These are phyloP conservation scores for Lasioglossum morio DNA, from an alignment of 2,888 invertebrate species.

Conservation along the genomic window DNA sequence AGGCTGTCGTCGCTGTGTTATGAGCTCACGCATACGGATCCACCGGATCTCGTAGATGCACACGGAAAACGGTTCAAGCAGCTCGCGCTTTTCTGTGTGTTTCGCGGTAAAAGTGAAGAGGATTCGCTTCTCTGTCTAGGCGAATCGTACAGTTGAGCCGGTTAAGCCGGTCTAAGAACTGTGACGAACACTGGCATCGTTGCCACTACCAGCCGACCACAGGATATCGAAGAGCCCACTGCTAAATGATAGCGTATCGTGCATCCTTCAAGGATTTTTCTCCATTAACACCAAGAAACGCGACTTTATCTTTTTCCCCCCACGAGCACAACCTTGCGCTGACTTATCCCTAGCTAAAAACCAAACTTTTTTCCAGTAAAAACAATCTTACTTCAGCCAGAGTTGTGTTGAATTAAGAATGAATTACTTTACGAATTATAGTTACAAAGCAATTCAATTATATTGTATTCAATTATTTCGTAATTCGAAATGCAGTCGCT, in stretches of 20 bases:
- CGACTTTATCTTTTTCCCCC: neutral
- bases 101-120: conserved; percentile 78
- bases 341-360: neutral
- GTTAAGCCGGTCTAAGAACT: conserved; percentile 65
- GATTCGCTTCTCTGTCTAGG: conserved; percentile 61
- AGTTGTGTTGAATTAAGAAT: no score
- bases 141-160: conserved; percentile 64
- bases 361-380: neutral
- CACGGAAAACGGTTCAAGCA: conserved; percentile 62
- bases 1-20: neutral
- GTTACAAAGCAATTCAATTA: no score
- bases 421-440: no score
- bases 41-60: neutral
- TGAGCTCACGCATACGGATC: conserved; percentile 21
- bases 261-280: neutral
- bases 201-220: conserved; percentile 28
- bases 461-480: no score
- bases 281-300: neutral
- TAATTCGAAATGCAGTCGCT: no score
- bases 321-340: neutral
- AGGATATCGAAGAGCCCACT: conserved; percentile 38
- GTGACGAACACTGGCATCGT: conserved; percentile 51
- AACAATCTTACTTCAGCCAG: neutral
- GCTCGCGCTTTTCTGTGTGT: conserved; percentile 69
- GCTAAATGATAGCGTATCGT: neutral